Percentiles rank a stretch among this genome's conserved stretches.
Conservation (phyloP, 2,888 invertebrate genomes). For the Abrostola tripartita region DNA sequence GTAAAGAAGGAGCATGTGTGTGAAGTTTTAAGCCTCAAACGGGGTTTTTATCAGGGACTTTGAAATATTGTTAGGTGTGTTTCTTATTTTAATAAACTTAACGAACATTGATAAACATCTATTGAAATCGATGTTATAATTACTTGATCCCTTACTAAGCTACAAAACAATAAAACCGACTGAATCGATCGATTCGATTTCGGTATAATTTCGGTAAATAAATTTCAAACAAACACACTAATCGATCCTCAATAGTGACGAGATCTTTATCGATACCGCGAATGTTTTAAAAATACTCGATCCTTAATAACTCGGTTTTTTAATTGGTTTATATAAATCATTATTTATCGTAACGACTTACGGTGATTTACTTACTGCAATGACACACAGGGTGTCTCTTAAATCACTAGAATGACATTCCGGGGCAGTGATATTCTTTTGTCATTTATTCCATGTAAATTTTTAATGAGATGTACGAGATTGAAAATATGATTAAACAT, state of each 20-base stretch:
- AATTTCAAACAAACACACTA: slow-evolving; percentile 59
- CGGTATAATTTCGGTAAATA: not conserved
- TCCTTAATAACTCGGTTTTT: slow-evolving; percentile 78
- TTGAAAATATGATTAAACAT: slow-evolving; percentile 73
- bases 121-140: slow-evolving; percentile 19
- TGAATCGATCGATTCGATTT: slow-evolving; percentile 4
- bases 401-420: slow-evolving; percentile 74
- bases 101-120: not conserved
- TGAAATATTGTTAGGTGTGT: not conserved
- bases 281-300: slow-evolving; percentile 57
- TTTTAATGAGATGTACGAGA: slow-evolving; percentile 82
- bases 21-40: too few relatives aligned
- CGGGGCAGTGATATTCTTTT: slow-evolving; percentile 72
- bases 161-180: slow-evolving; percentile 5
- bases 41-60: not conserved
- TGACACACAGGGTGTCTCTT: slow-evolving; percentile 77
- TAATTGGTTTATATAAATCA: slow-evolving; percentile 87
- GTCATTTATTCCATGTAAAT: slow-evolving; percentile 80
- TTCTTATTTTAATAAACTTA: not conserved
- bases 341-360: slow-evolving; percentile 79
- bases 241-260: slow-evolving; percentile 45
- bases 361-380: slow-evolving; percentile 85
- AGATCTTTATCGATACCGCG: slow-evolving; percentile 51
- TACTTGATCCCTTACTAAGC: not conserved
- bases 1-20: too few relatives aligned